A percentile compares a stretch with the other conserved stretches of the same genome.
Conservation (phyloP, 2,888 invertebrate genomes). For the Cataglyphis cursor region DNA sequence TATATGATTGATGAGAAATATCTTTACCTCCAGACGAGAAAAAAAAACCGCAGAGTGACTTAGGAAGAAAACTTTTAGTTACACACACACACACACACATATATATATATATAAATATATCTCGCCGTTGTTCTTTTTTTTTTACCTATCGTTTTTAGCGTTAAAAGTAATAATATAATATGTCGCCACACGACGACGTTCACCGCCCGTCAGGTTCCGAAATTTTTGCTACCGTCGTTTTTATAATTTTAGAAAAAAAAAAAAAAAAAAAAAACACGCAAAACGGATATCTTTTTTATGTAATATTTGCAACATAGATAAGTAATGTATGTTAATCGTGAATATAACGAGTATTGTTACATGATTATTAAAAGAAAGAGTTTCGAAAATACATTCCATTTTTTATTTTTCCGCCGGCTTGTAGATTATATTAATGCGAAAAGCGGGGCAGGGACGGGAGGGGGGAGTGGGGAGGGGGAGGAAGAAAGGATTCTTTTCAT, state of each 20-base stretch:
- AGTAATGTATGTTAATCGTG: conserved; percentile 75
- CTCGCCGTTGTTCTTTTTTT: conserved; percentile 50
- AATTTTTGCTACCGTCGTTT: conserved; percentile 72
- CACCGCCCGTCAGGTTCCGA: conserved; percentile 4
- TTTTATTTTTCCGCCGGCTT: conserved; percentile 71
- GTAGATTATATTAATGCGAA: conserved; percentile 36
- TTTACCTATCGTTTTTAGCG: conserved; percentile 68
- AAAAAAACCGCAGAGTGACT: conserved; percentile 68
- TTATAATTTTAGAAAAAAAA: conserved; percentile 72
- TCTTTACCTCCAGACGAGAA: conserved; percentile 1
- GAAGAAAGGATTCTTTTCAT: not conserved
- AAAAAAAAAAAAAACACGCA: conserved; percentile 63
- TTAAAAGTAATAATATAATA: conserved; percentile 51
- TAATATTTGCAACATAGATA: conserved; percentile 76
- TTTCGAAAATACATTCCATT: conserved; percentile 76
- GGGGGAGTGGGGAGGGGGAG: too few relatives aligned
- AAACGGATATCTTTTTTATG: conserved; percentile 71
- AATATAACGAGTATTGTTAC: conserved; percentile 76
- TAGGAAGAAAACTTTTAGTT: conserved; percentile 69
- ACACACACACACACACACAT: conserved; percentile 12
- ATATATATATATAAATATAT: conserved; percentile 31
- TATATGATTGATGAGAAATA: conserved; percentile 5
- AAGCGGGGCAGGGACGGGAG: not conserved
- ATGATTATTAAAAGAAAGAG: conserved; percentile 75
- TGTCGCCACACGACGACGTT: conserved; percentile 19